Conservation (phyloP, 2,113 vertebrate species). For the Oryzias melastigma region DNA sequence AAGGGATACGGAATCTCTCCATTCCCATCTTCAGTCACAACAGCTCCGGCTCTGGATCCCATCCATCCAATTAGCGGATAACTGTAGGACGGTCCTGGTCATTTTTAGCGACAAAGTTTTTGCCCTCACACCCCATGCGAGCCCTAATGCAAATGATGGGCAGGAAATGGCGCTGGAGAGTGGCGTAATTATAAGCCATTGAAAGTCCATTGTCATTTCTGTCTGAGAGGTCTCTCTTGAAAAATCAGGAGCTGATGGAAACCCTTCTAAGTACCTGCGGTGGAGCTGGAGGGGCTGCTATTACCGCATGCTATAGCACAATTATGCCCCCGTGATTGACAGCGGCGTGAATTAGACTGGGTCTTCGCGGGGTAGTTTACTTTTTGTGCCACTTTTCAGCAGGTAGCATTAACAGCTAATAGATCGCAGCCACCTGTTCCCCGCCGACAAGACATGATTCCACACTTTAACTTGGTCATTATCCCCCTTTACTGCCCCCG, state of each 20-base stretch:
- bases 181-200: constrained; percentile 66
- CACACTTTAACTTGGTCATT: constrained; percentile 41
- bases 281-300: constrained; percentile 58
- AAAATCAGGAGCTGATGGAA: constrained; percentile 69
- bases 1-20: constrained; percentile 30
- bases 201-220: constrained; percentile 65
- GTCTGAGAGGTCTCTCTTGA: constrained; percentile 72
- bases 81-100: constrained; percentile 31
- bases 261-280: constrained; percentile 58
- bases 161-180: constrained; percentile 58
- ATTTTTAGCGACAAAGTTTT: too few species aligned
- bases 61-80: constrained; percentile 63
- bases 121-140: constrained; percentile 18
- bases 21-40: constrained; percentile 30
- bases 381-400: constrained; percentile 39
- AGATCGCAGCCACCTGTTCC: too few species aligned
- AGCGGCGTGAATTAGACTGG: constrained; percentile 56
- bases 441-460: constrained; percentile 48
- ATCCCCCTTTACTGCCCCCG: constrained; percentile 45
- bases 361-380: constrained; percentile 41
- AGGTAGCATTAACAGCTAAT: background rate
- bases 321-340: constrained; percentile 67
- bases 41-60: constrained; percentile 32
- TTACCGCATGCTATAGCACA: constrained; percentile 48
- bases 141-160: constrained; percentile 62